Conservation (phyloP, 2,888 invertebrate genomes). For the Netelia fuscicornis region DNA sequence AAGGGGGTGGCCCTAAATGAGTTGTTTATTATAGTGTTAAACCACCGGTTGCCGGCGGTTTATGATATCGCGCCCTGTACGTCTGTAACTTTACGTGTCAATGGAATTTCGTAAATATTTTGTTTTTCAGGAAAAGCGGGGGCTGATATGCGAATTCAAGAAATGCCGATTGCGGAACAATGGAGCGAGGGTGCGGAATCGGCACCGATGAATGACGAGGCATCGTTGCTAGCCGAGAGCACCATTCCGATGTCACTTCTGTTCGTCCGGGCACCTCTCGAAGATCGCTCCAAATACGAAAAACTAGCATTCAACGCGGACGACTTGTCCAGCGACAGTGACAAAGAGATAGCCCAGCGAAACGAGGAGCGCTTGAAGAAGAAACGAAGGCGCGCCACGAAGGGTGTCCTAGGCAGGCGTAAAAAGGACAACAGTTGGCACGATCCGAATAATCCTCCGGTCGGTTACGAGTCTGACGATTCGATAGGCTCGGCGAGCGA, state of each 20-base stretch:
- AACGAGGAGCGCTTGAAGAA: constrained; percentile 84
- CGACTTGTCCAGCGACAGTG: constrained; percentile 86
- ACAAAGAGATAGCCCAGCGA: constrained; percentile 81
- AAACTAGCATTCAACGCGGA: constrained; percentile 88
- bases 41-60: no score
- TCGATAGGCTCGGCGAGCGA: constrained; percentile 91
- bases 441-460: constrained; percentile 72
- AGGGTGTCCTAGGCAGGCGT: constrained; percentile 74
- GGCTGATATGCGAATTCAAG: constrained; percentile 69
- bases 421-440: constrained; percentile 57
- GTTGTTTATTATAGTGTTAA: no score
- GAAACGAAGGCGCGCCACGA: constrained; percentile 76
- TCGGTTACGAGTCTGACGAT: constrained; percentile 87
- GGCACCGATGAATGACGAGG: constrained; percentile 83
- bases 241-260: constrained; percentile 84
- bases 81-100: constrained; percentile 2
- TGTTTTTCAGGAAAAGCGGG: constrained; percentile 77
- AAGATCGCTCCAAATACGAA: constrained; percentile 92
- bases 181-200: constrained; percentile 79
- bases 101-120: constrained; percentile 42
- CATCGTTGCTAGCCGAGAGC: constrained; percentile 81
- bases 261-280: constrained; percentile 88
- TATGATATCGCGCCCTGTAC: neutral
- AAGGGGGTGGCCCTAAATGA: no score
- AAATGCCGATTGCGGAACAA: constrained; percentile 70